Base-by-base conservation (phyloP, 2,797 vertebrate genomes). In the Gallirallus australis region DNA sequence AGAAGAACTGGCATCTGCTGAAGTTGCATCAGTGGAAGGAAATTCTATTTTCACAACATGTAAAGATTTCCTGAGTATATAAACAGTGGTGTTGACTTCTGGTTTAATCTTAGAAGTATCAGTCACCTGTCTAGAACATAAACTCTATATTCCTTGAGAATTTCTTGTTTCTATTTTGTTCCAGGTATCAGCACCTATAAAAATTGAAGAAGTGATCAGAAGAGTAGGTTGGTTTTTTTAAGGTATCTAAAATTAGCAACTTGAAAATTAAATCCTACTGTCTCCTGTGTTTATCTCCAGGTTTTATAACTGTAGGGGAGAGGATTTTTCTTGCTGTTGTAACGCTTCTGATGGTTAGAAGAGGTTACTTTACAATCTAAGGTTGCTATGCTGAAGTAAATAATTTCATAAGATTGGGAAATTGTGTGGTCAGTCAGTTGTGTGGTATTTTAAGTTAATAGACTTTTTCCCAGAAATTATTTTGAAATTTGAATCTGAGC, bases 401-500 rank as follows among this genome's bases (percentile, higher is more conserved):
- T 75, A 54, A 52, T 77, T 84, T 73, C 11, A 2, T 59, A 60
- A 75, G 57, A 57, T 48, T 73, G 54, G 54, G 61, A 72, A 93
- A 82, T 85, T 31, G 13, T 66, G 52, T 60, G 33, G 45, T 78
- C 76, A 4, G 1, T 85, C 47, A 89, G 33, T 75, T 61, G 15
- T 85, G 42, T 76, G 47, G 57, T 86, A 79, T 93, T 96, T 91
- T 92, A 94, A 93, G 57, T 45, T 71, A 81, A 69, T 12, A 90
- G 42, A 70, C n/a, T 48, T 93, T 77, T 94, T 89, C 79, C 69
- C 69, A 86, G 72, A 92, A 96, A 76, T 47, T 1, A 60, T 87
- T 94, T 68, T 87, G 89, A 92, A 89, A 91, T 87, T 71, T 89
- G 75, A 91, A 89, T 96, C 69, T n/a, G 47, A 92, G 69, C 64